Evolutionary conservation across 2,113 vertebrate genomes (phyloP).

Genomic region (Phoenicopterus ruber): DNA sequence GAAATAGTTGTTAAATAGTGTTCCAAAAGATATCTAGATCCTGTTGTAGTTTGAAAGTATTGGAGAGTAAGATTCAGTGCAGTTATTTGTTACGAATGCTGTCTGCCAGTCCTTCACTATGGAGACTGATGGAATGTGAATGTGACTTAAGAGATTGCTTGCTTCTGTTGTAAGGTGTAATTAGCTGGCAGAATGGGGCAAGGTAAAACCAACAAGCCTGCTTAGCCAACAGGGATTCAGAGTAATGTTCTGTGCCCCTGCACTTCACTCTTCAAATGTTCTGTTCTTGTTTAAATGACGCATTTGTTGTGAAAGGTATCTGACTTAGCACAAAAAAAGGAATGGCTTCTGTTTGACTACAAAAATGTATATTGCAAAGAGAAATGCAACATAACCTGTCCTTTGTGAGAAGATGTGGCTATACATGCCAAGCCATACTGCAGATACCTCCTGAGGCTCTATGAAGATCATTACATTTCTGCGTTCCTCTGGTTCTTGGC

Average conservation of each 20-base stretch:
- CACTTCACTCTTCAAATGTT: neutral
- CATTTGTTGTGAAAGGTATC: neutral
- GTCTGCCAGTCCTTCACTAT: neutral
- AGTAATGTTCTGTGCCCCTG: neutral
- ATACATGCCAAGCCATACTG: accelerated
- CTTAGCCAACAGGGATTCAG: neutral
- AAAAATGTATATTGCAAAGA: neutral
- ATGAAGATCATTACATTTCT: neutral
- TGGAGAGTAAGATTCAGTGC: neutral
- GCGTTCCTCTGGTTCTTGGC: neutral
- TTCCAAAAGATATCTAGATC: neutral
- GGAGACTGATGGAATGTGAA: neutral
- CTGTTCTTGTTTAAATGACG: neutral
- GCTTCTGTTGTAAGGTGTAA: neutral
- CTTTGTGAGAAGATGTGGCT: neutral
- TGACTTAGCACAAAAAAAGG: neutral
- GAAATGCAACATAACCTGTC: neutral
- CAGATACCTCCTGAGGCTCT: neutral
- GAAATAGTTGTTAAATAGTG: neutral
- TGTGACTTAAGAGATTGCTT: neutral
- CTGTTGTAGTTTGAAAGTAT: neutral
- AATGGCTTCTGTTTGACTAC: neutral
- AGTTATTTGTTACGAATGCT: neutral
- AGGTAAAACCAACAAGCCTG: neutral
- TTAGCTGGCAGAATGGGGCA: neutral